Conservation (phyloP, 2,888 invertebrate genomes). For the Coremacera marginata region DNA sequence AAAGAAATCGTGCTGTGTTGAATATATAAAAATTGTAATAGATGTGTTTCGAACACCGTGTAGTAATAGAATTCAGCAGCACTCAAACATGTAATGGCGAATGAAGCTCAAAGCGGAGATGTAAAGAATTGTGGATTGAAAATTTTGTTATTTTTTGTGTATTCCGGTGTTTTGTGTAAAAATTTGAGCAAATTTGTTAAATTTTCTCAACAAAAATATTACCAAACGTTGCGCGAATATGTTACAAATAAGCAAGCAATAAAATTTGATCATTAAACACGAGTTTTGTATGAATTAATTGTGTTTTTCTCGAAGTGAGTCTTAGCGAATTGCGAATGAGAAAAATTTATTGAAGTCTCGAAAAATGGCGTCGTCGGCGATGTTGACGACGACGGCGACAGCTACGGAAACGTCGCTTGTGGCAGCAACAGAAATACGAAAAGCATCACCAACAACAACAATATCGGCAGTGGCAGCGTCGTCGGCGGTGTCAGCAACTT, state of each 20-base stretch:
- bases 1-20: not conserved
- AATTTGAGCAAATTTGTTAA: constrained; percentile 32
- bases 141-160: constrained; percentile 45
- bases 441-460: not conserved
- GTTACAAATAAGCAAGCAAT: constrained; percentile 24
- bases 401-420: constrained; percentile 3
- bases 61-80: not conserved
- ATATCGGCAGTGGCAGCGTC: not conserved
- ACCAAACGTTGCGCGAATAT: constrained; percentile 31
- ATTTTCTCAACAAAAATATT: constrained; percentile 31
- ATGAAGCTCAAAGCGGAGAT: constrained; percentile 10
- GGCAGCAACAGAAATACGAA: not conserved
- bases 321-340: constrained; percentile 33
- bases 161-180: constrained; percentile 44
- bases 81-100: not conserved
- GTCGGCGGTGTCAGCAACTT: constrained; percentile 38
- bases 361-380: constrained; percentile 62
- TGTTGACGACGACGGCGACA: constrained; percentile 26
- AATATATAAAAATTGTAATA: not conserved
- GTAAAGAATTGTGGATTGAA: constrained; percentile 42
- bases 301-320: constrained; percentile 9
- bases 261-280: constrained; percentile 21
- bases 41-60: not conserved
- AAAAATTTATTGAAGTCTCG: constrained; percentile 49
- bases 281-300: constrained; percentile 21